Evolutionary conservation across 92 coral and sea anemone genomes (phyloP).

Genomic region (Epizoanthus rinbou): DNA sequence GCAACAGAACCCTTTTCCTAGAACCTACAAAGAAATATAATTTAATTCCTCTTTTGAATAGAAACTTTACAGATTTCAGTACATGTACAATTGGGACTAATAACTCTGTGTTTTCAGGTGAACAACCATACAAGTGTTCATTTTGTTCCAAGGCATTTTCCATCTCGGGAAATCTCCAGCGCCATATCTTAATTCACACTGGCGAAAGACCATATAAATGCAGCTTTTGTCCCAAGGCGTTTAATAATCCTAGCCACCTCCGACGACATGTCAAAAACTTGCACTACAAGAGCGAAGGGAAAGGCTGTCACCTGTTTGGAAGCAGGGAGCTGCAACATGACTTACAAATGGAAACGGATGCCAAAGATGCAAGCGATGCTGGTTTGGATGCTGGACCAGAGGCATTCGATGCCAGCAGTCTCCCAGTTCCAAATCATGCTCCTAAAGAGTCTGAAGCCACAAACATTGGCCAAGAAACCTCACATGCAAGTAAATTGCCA

Average conservation of each 20-base stretch:
- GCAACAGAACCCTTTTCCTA: too few relatives aligned
- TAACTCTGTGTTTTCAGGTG: slow-evolving; percentile 50
- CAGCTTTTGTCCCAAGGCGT: slow-evolving; percentile 91
- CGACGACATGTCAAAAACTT: slow-evolving; percentile 93
- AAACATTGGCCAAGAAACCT: neutral
- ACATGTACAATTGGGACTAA: too few relatives aligned
- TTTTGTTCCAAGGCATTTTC: slow-evolving; percentile 92
- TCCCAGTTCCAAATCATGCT: neutral
- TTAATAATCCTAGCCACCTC: slow-evolving; percentile 95
- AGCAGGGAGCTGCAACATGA: slow-evolving; percentile 10
- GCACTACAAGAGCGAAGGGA: slow-evolving; percentile 76
- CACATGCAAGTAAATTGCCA: neutral
- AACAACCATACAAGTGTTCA: slow-evolving; percentile 92
- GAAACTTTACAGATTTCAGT: too few relatives aligned
- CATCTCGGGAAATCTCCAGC: slow-evolving; percentile 96
- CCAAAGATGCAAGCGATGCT: neutral
- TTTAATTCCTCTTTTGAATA: too few relatives aligned
- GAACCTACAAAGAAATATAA: too few relatives aligned
- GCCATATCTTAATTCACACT: slow-evolving; percentile 94
- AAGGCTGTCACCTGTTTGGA: slow-evolving; percentile 40
- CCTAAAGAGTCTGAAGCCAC: neutral
- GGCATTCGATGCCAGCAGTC: neutral
- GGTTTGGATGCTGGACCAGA: neutral
- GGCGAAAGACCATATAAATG: slow-evolving; percentile 97
- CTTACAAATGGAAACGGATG: slow-evolving; percentile 4